Conservation (phyloP, 2,113 vertebrate genomes). For the Stegastes partitus region DNA sequence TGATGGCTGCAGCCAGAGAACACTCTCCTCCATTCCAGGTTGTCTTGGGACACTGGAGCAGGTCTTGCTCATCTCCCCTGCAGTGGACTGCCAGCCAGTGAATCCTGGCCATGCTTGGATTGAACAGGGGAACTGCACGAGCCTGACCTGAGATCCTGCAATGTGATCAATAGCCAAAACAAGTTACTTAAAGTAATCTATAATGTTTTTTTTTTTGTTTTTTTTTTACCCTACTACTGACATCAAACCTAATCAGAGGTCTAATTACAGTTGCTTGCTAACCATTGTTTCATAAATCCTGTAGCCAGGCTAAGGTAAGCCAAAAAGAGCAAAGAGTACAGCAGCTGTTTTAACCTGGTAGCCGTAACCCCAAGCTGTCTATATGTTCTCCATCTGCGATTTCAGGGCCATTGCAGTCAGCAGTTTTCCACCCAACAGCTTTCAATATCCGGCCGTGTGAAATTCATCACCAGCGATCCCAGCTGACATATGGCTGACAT, state of each 20-base stretch:
- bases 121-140: conserved; percentile 82
- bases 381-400: conserved; percentile 34
- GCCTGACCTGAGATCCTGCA: conserved; percentile 87
- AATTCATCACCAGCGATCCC: conserved; percentile 52
- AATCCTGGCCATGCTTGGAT: conserved; percentile 80
- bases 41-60: conserved; percentile 88
- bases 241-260: neutral
- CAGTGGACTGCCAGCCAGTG: conserved; percentile 90
- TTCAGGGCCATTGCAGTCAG: conserved; percentile 15
- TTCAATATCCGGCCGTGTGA: conserved; percentile 57
- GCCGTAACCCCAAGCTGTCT: conserved; percentile 18
- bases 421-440: conserved; percentile 51
- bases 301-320: neutral
- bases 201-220: no score
- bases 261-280: neutral
- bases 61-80: conserved; percentile 88
- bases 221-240: neutral
- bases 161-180: conserved; percentile 18
- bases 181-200: neutral
- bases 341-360: neutral
- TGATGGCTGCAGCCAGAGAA: conserved; percentile 87
- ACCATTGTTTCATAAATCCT: no score
- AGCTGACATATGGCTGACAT: conserved; percentile 69
- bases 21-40: conserved; percentile 87
- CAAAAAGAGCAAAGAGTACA: neutral